Conservation (phyloP, 2,113 vertebrate species). For the Salvator merianae region DNA sequence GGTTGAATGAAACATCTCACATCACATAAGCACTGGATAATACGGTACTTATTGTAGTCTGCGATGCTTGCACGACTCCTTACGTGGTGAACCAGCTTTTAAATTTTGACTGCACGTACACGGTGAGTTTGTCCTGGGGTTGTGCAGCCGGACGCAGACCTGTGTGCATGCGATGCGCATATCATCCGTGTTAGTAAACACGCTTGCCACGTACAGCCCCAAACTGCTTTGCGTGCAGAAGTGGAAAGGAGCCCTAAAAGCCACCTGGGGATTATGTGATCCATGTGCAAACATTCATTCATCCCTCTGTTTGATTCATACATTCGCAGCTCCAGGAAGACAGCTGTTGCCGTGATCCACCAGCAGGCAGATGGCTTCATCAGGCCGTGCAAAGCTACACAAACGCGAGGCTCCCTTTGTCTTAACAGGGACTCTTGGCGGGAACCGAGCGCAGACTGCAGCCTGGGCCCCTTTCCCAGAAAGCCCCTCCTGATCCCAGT, state of each 20-base stretch:
- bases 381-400: fast-evolving
- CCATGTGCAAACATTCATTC: not conserved
- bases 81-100: too few relatives aligned
- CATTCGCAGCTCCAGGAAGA: not conserved
- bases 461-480: constrained; percentile 2
- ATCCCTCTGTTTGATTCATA: not conserved
- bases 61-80: too few relatives aligned
- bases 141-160: too few relatives aligned
- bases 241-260: not conserved
- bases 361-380: not conserved
- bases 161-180: not conserved
- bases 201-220: not conserved
- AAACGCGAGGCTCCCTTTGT: not conserved
- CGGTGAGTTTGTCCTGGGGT: too few relatives aligned
- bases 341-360: too few relatives aligned
- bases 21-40: too few relatives aligned
- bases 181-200: not conserved
- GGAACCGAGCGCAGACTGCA: not conserved
- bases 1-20: too few relatives aligned
- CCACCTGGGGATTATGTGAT: not conserved
- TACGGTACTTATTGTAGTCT: too few relatives aligned
- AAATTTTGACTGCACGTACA: too few relatives aligned
- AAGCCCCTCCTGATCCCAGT: not conserved
- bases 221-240: not conserved
- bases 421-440: not conserved